phyloP scores from a whole-genome alignment of 2,797 vertebrate genomes.

The Falco biarmicus region DNA sequence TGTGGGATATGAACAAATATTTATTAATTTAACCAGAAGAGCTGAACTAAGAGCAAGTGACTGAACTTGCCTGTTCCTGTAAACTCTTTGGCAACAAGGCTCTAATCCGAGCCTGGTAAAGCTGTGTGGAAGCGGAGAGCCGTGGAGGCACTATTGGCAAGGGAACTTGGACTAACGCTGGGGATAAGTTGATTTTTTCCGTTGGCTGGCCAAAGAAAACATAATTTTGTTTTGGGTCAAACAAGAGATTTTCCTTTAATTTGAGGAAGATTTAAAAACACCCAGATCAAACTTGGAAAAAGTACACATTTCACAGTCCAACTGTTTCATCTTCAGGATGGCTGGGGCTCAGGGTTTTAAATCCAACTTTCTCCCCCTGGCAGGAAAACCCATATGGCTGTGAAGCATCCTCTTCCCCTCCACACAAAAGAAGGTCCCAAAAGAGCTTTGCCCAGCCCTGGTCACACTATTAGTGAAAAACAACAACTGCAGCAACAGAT shows the following conservation, averaged over 20 bases:
- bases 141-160: not conserved
- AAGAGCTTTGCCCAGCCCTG: not conserved
- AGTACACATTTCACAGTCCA: not conserved
- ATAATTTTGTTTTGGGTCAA: slow-evolving; percentile 43
- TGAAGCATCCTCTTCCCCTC: not conserved
- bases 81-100: not conserved
- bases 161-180: not conserved
- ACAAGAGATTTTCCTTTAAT: slow-evolving; percentile 56
- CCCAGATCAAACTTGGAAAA: slow-evolving; percentile 35
- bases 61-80: not conserved
- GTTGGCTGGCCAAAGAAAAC: slow-evolving; percentile 26
- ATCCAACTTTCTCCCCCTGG: not conserved
- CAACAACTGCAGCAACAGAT: not conserved
- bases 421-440: not conserved
- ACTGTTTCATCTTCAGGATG: slow-evolving; percentile 47
- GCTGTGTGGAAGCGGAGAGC: not conserved
- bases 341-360: not conserved
- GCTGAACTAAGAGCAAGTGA: not conserved
- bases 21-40: not conserved
- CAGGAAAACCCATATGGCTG: not conserved
- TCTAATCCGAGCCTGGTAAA: not conserved
- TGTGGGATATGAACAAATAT: not conserved
- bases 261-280: slow-evolving; percentile 38
- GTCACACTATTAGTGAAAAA: not conserved
- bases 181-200: not conserved